Evolutionary conservation across 2,888 invertebrate species (phyloP).

Genomic region (Ormyrus nitidulus): DNA sequence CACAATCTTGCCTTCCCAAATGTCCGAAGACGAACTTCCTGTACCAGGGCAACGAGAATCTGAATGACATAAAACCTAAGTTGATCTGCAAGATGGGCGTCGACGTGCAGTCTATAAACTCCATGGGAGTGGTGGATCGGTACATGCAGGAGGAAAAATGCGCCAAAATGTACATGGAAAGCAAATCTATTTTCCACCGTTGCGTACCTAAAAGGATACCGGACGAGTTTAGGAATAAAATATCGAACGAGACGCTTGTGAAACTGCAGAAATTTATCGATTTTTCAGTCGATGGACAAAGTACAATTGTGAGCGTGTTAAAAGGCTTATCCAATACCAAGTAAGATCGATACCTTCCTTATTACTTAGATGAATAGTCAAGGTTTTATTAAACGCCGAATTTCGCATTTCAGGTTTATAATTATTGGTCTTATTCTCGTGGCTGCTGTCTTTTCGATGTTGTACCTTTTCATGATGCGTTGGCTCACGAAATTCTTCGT

Average conservation of each 20-base stretch:
- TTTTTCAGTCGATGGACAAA: conserved; percentile 68
- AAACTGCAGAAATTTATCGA: conserved; percentile 74
- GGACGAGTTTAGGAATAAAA: conserved; percentile 59
- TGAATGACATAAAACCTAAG: conserved; percentile 53
- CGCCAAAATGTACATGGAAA: conserved; percentile 83
- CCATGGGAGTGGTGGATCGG: conserved; percentile 73
- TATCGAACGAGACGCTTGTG: conserved; percentile 44
- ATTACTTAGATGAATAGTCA: conserved; percentile 26
- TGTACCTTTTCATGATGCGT: conserved; percentile 92
- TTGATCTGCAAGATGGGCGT: conserved; percentile 81
- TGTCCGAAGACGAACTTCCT: conserved; percentile 82
- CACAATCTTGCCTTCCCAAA: conserved; percentile 82
- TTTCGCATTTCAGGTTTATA: conserved; percentile 78
- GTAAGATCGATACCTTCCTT: conserved; percentile 50
- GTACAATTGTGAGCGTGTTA: conserved; percentile 67
- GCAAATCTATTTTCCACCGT: conserved; percentile 78
- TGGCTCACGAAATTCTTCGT: conserved; percentile 92
- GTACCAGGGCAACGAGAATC: conserved; percentile 53
- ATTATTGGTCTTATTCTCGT: conserved; percentile 80
- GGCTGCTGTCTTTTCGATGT: conserved; percentile 84
- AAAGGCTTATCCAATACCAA: conserved; percentile 41
- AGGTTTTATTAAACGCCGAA: background rate
- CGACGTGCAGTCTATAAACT: conserved; percentile 70
- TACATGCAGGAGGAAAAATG: conserved; percentile 80
- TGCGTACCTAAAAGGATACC: conserved; percentile 76